Conservation (phyloP, 2,113 vertebrate genomes). For the Caranx ignobilis region DNA sequence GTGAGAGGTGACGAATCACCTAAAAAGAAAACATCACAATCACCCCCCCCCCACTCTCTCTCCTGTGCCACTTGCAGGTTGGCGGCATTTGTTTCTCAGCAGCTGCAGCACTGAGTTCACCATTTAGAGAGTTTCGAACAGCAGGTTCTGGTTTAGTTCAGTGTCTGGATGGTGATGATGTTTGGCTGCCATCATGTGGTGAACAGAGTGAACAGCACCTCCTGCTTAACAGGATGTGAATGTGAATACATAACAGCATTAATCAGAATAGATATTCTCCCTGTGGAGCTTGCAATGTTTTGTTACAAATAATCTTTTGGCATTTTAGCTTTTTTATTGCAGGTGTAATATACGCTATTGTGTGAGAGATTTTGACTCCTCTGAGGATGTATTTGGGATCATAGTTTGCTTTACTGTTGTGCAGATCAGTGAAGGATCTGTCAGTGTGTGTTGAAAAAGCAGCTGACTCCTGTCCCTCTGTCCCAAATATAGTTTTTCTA, state of each 20-base stretch:
- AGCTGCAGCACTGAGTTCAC: neutral
- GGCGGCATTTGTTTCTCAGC: slow-evolving; percentile 40
- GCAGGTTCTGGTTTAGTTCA: neutral
- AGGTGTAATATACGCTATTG: too few relatives aligned
- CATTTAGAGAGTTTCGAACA: neutral
- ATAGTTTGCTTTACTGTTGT: neutral
- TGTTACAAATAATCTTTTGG: too few relatives aligned
- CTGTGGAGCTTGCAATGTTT: neutral
- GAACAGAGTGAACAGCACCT: neutral
- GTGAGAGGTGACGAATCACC: slow-evolving; percentile 3
- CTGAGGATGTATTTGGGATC: neutral
- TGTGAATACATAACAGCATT: neutral
- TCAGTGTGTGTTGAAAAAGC: neutral
- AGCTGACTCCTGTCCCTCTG: neutral
- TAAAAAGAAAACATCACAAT: neutral
- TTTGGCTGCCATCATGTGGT: slow-evolving; percentile 73
- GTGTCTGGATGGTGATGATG: neutral
- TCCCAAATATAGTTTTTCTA: neutral
- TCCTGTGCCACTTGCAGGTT: neutral
- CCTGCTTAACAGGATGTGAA: neutral
- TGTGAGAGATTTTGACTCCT: neutral
- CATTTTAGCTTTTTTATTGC: neutral
- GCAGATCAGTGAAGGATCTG: neutral
- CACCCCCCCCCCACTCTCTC: too few relatives aligned
- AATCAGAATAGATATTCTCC: neutral